Conservation (phyloP, 64 coral and sea anemone species). For the Cladopsammia gracilis region DNA sequence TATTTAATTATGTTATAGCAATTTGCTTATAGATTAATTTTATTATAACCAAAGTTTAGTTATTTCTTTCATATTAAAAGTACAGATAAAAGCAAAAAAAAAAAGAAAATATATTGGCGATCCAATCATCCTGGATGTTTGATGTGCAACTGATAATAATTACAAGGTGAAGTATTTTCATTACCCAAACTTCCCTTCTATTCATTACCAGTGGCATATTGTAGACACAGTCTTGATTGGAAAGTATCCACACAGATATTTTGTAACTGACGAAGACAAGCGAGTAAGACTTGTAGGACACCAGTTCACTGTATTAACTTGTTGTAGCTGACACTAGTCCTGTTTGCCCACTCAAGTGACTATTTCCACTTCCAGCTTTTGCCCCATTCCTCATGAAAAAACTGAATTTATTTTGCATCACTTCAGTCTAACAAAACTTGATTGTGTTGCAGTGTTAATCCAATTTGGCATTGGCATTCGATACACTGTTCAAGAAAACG, state of each 20-base stretch:
- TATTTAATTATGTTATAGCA: slow-evolving; percentile 34
- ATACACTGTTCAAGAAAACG: no score
- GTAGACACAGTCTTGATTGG: neutral
- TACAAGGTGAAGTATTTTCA: neutral
- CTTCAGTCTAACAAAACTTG: no score
- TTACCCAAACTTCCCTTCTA: neutral
- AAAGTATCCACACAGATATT: neutral
- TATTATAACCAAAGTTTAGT: neutral
- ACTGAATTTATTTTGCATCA: neutral
- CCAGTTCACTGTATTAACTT: no score
- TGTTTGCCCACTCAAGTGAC: neutral
- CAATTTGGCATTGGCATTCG: no score
- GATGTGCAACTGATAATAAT: neutral
- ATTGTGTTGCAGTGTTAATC: no score
- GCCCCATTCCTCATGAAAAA: neutral
- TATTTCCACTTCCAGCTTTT: neutral
- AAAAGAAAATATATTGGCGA: neutral
- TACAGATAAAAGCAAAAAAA: neutral
- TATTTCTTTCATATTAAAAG: slow-evolving; percentile 26
- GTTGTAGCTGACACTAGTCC: no score
- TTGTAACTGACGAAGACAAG: neutral
- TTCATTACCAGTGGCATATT: neutral
- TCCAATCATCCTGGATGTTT: neutral
- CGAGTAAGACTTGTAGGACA: no score
- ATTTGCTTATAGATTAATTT: slow-evolving; percentile 3